Conservation (phyloP, 2,113 vertebrate genomes). For the Orientallactaga bullata region DNA sequence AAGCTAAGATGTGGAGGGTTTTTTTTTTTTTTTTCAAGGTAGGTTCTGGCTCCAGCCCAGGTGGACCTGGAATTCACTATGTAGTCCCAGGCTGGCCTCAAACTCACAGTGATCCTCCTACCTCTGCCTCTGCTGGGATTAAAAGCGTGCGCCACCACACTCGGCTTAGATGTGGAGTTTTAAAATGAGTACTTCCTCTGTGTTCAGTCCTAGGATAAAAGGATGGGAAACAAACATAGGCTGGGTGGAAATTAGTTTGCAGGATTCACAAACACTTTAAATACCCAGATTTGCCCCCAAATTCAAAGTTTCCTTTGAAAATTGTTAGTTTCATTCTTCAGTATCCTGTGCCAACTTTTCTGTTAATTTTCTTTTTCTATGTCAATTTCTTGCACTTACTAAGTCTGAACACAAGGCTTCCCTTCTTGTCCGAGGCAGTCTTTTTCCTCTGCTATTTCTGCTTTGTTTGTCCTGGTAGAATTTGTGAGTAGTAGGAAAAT, state of each 20-base stretch:
- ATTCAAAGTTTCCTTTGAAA: neutral
- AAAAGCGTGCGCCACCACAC: too few species aligned
- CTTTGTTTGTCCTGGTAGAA: too few species aligned
- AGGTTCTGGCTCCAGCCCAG: too few species aligned
- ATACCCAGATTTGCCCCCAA: neutral
- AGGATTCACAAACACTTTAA: neutral
- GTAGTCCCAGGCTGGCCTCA: too few species aligned
- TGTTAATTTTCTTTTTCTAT: neutral
- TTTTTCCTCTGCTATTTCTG: neutral
- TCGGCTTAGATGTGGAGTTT: neutral
- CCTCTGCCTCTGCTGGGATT: too few species aligned
- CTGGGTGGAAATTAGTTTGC: slow-evolving; percentile 8
- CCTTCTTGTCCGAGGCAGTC: neutral
- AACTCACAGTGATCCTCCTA: too few species aligned
- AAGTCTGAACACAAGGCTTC: neutral
- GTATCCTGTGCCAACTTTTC: neutral
- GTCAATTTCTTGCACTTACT: neutral
- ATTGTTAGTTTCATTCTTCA: neutral
- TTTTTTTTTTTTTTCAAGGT: too few species aligned
- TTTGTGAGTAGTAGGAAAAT: too few species aligned
- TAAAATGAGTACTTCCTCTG: slow-evolving; percentile 3
- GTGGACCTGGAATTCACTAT: too few species aligned
- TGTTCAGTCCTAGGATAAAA: neutral
- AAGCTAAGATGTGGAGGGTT: neutral
- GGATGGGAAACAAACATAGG: neutral